Base-by-base conservation (phyloP, 2,888 invertebrate species). In the Sarcophaga carnaria region DNA sequence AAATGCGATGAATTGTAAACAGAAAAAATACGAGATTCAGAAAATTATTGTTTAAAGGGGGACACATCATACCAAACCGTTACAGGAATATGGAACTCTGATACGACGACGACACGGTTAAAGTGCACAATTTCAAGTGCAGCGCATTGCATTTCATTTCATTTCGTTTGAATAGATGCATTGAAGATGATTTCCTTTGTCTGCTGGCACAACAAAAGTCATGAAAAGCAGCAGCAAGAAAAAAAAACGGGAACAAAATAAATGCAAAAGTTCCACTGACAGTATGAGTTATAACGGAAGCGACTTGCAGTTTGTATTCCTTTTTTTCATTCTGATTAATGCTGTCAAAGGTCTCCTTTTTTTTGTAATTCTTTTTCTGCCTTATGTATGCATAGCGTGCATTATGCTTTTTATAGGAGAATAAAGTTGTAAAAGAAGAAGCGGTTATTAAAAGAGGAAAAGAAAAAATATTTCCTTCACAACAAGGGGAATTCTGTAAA, bases 121-220 rank as follows among this genome's bases (percentile, higher is more conserved):
- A 83, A 86, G 77, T 80, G 77, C 77, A 83, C 77, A 63, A 83
- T 77, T 86, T 83, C 83, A 86, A 86, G 86, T 80, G 83, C 86
- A 86, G 72, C 74, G 74, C 71, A 78, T 81, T 77, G 77, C 83
- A 77, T 74, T 83, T 67, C 77, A 72, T 78, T 37, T 37, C 37
- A 0, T 37, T 37, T 37, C 37, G 37, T 37, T 37, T 37, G 37
- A 37, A 37, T 37, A 37, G 37, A 10, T 10, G 66, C 25, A 78
- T 72, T 72, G 66, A 83, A 66, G 10, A 71, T 63, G 10, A 71
- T 63, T 76, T 81, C 75, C 49, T 81, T 81, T 81, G 81, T 81
- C 81, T 81, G 11, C 6, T 37, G 10, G 10, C 37, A 70, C 59
- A 37, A 45, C 75, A 81, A 71, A 80, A 75, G 76, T 71, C 77